Base-by-base conservation (phyloP, 2,113 vertebrate genomes). In the Phaethornis superciliosus region DNA sequence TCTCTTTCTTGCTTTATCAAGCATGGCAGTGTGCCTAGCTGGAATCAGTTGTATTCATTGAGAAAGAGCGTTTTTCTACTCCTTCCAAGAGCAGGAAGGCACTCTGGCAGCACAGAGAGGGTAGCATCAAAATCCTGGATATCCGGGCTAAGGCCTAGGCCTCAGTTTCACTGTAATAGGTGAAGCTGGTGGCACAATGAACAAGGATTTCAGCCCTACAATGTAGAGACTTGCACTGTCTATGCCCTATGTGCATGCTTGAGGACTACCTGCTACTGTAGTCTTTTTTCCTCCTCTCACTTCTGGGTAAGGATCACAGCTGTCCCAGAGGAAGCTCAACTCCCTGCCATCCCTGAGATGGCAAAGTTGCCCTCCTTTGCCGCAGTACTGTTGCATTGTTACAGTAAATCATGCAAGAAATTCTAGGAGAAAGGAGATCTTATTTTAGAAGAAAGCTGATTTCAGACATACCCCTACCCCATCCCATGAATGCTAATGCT, bases 231-330 rank as follows among this genome's bases (percentile, higher is more conserved):
- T 60, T 3, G 11, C 9, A 10, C 21, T 2, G 3, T 26, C 17
- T 75, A 47, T 59, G 28, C 32, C 30, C 35, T 12, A 2, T 2
- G 2, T 37, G 4, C 0, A 0, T 51, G 27, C 6, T 28, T 46
- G 18, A 67, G 14, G 10, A 67, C 28, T 30, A 51, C 7, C 20
- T 46, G 22, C 18, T 81, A 12, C 35, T 14, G 1, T 63, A 21
- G 10, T 58, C 19, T 37, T 72, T 90, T 49, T 47, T 16, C 33
- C 20, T 80, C 21, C 27, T 81, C 24, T 23, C 27, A 33, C 12
- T 62, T 44, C 47, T 51, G 15, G 19, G 12, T 56, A 40, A 60
- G 7, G 18, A 16, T 52, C 44, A 68, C 35, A 77, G 40, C 24
- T 51, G 27, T 62, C 37, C 40, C 37, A 33, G 35, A 7, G 40